Conservation (phyloP, 1,140 invertebrate species). For the Ridgeia piscesae region DNA sequence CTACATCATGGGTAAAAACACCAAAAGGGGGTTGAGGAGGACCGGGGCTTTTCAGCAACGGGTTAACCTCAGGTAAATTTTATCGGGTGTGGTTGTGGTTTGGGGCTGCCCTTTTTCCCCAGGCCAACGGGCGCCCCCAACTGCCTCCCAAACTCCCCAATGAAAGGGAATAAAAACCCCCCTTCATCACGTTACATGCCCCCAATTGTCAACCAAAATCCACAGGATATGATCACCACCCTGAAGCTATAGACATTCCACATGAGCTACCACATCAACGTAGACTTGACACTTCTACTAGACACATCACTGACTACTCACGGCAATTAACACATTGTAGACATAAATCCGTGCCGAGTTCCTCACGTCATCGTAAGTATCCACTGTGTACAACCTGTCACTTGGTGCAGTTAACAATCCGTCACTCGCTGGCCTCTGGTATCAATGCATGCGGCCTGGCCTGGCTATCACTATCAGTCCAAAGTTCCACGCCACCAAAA, state of each 20-base stretch:
- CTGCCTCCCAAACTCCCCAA: neutral
- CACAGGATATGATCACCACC: neutral
- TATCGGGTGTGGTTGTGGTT: too few species aligned
- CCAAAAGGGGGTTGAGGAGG: neutral
- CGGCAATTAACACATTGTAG: neutral
- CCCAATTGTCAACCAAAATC: neutral
- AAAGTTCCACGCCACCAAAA: neutral
- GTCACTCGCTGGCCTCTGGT: neutral
- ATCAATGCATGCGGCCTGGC: neutral
- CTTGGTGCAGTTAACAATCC: neutral
- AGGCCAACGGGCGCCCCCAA: neutral
- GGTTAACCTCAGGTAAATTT: neutral
- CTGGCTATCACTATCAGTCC: neutral
- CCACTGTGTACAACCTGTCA: neutral
- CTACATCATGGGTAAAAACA: neutral
- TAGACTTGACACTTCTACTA: neutral
- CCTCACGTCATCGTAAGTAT: neutral
- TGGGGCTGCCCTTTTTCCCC: neutral
- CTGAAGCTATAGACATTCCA: neutral
- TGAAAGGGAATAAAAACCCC: neutral
- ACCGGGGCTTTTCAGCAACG: neutral
- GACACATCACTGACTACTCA: neutral
- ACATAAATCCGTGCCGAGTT: neutral
- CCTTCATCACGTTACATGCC: neutral
- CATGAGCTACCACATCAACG: neutral